Conservation (phyloP, 2,797 vertebrate genomes). For the Sebastes flavidus region DNA sequence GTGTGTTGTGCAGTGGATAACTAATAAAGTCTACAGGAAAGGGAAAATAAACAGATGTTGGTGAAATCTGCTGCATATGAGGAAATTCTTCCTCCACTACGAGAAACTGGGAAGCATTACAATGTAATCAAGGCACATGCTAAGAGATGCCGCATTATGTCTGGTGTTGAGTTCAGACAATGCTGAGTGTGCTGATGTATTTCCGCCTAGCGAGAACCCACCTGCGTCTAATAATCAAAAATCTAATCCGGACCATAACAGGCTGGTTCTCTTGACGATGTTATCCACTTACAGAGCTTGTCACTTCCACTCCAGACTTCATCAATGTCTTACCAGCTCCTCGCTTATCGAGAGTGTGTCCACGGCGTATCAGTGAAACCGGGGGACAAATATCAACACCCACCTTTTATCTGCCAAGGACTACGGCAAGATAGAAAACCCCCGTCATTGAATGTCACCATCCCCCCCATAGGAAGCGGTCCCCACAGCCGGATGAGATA, state of each 20-base stretch:
- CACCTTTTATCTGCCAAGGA: conserved; percentile 75
- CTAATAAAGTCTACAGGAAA: conserved; percentile 60
- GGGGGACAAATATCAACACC: conserved; percentile 71
- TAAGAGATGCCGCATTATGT: conserved; percentile 17
- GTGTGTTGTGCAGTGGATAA: conserved; percentile 41
- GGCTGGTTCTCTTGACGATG: conserved; percentile 44
- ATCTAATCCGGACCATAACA: conserved; percentile 48
- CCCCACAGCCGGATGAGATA: conserved; percentile 75
- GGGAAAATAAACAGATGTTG: conserved; percentile 40
- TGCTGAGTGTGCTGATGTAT: conserved; percentile 30
- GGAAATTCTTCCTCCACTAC: conserved; percentile 19
- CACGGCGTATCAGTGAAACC: conserved; percentile 45
- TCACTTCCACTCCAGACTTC: conserved; percentile 68
- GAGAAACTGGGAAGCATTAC: conserved; percentile 39
- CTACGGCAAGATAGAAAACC: conserved; percentile 54
- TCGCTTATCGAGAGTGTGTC: conserved; percentile 61
- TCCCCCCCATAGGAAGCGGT: conserved; percentile 60
- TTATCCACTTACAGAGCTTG: conserved; percentile 61
- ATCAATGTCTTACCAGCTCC: conserved; percentile 54
- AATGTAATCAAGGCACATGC: conserved; percentile 53
- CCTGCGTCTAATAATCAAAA: conserved; percentile 59
- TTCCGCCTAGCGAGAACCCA: conserved; percentile 29
- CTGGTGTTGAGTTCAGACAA: conserved; percentile 11
- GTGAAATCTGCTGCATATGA: conserved; percentile 28
- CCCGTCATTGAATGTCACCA: conserved; percentile 60